Percentiles rank a stretch among this genome's conserved stretches.
Conservation (phyloP, 1,140 invertebrate species). For the Macrosteles quadrilineatus region DNA sequence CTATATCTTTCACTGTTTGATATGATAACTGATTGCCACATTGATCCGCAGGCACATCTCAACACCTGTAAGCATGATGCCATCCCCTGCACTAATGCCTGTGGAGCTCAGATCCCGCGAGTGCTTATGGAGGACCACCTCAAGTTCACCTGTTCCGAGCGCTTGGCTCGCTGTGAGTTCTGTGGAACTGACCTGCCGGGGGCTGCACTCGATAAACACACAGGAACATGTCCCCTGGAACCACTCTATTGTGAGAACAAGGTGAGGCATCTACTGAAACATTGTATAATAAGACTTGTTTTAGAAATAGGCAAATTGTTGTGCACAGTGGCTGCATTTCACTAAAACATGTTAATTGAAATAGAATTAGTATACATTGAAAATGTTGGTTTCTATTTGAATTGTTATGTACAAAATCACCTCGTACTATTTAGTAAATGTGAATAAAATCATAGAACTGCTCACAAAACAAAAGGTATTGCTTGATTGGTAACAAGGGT, state of each 20-base stretch:
- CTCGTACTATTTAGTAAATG: no score
- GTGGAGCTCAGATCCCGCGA: conserved; percentile 85
- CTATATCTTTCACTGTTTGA: no score
- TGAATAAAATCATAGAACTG: no score
- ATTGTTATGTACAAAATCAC: no score
- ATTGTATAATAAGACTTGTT: conserved; percentile 59
- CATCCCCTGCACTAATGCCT: conserved; percentile 85
- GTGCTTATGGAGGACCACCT: conserved; percentile 91
- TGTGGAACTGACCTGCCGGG: conserved; percentile 79
- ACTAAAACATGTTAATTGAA: no score
- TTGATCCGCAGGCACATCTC: conserved; percentile 80
- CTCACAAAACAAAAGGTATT: no score
- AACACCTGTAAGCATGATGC: conserved; percentile 92
- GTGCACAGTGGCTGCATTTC: no score
- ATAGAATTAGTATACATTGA: no score
- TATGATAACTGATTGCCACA: no score
- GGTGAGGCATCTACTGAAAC: conserved; percentile 57
- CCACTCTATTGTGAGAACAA: conserved; percentile 95
- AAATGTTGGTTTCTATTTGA: no score
- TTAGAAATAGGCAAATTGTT: neutral
- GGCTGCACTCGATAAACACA: conserved; percentile 80
- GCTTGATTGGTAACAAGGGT: no score
- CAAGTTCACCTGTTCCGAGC: conserved; percentile 83
- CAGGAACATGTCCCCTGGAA: conserved; percentile 85
- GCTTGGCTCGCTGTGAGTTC: conserved; percentile 82